Evolutionary conservation across 2,797 vertebrate genomes (phyloP), one percentile per base, ranked within the genome.

Genomic region (Lophotriccus pileatus): DNA sequence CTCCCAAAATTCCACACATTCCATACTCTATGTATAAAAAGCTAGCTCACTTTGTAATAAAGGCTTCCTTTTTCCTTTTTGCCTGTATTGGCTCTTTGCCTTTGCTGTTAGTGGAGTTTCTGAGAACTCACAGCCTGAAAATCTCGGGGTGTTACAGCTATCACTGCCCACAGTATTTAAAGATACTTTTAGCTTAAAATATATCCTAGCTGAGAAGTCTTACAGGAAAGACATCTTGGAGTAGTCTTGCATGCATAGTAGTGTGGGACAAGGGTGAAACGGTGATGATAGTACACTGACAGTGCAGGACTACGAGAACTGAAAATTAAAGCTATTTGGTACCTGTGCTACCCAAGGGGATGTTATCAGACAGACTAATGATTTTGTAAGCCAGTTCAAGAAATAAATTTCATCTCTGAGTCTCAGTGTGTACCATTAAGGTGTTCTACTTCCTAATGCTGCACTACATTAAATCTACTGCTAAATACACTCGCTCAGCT

Each of bases 221-320:
- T 69, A 43, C 19, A 63, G 14, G 44, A 80, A 67, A 58, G 13
- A 59, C 7, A 18, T n/a, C 36, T 39, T 70, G 30, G 32, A 44
- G 10, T 32, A 70, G 24, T 78, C 34, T 41, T 19, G 4, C 4
- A 13, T 0, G 1, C 1, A 5, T 3, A 50, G 1, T 50, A 23
- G 28, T 41, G 27, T 60, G 28, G 52, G 17, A 39, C 19, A 1
- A 91, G 75, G 8, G 22, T 39, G 17, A 67, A 84, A 70, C 1
- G 25, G 2, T 17, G 4, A 24, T 27, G 23, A 43, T 23, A 9
- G 16, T 25, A 37, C 8, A 27, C 25, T 28, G 46, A 41, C 3
- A 55, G 15, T 32, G 20, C 5, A 56, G 25, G 21, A 73, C 46
- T 23, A 30, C 4, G 27, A 89, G 17, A 32, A 56, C 1, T 41